phyloP scores from a whole-genome alignment of 2,797 vertebrate genomes.

The Pantherophis alleghaniensis region DNA sequence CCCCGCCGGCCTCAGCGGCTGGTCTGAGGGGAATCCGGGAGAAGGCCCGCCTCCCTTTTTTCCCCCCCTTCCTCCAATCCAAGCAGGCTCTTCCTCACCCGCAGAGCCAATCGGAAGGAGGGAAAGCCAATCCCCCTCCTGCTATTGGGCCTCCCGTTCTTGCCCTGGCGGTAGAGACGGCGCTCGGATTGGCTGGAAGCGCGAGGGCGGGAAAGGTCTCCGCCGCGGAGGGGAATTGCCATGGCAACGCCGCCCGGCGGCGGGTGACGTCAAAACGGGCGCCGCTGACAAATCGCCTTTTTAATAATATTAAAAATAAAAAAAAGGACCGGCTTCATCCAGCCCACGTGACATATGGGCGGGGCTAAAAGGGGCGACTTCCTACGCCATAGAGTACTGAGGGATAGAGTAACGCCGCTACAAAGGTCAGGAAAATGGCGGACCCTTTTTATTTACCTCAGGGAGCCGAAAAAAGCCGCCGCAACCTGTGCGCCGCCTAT shows the following conservation, averaged over 20 bases:
- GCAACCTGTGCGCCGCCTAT: background rate
- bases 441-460: background rate
- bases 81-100: no score
- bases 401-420: background rate
- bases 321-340: background rate
- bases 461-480: background rate
- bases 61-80: background rate
- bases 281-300: rapidly evolving
- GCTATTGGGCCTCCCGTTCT: background rate
- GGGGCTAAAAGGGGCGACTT: background rate
- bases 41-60: background rate
- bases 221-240: background rate
- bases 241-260: background rate
- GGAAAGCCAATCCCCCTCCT: background rate
- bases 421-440: background rate
- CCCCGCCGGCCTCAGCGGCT: background rate
- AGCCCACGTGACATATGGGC: background rate
- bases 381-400: background rate
- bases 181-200: background rate
- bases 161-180: background rate
- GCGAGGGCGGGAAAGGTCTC: no score
- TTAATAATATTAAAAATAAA: background rate
- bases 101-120: background rate
- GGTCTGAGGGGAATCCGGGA: background rate
- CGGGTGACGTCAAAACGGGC: background rate